Percentiles rank a stretch among this genome's conserved stretches.
Evolutionary conservation across 2,888 invertebrate species (phyloP).

Genomic region (Rhaphigaster nebulosa): DNA sequence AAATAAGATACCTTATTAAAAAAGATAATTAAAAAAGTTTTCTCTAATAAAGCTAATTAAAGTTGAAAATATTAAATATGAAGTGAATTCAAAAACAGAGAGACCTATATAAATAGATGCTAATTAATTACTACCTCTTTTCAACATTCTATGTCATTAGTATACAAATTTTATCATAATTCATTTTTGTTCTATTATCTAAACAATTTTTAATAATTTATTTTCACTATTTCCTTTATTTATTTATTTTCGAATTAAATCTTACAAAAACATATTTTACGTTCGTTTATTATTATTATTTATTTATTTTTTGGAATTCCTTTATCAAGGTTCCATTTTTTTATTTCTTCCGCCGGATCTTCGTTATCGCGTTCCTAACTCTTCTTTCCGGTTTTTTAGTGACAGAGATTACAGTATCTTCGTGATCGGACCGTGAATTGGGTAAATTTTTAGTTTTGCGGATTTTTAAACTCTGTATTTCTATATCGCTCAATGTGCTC

Average conservation of each 20-base stretch:
- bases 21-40: too few relatives aligned
- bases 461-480: too few relatives aligned
- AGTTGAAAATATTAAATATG: not conserved
- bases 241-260: too few relatives aligned
- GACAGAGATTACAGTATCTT: not conserved
- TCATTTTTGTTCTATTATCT: too few relatives aligned
- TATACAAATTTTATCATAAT: too few relatives aligned
- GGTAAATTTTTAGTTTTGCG: not conserved
- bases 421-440: not conserved
- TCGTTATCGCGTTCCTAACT: not conserved
- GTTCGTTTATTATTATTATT: not conserved
- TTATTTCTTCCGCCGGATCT: slow-evolving; percentile 29
- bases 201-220: too few relatives aligned
- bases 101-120: not conserved
- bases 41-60: not conserved
- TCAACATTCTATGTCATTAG: too few relatives aligned
- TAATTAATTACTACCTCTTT: too few relatives aligned
- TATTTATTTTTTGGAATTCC: not conserved
- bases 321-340: not conserved
- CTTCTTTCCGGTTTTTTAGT: not conserved
- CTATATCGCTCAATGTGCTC: too few relatives aligned
- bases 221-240: too few relatives aligned
- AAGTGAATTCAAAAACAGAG: not conserved
- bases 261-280: not conserved
- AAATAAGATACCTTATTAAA: too few relatives aligned